Base-by-base conservation (phyloP, 2,888 invertebrate species). In the Exocentrus adspersus region DNA sequence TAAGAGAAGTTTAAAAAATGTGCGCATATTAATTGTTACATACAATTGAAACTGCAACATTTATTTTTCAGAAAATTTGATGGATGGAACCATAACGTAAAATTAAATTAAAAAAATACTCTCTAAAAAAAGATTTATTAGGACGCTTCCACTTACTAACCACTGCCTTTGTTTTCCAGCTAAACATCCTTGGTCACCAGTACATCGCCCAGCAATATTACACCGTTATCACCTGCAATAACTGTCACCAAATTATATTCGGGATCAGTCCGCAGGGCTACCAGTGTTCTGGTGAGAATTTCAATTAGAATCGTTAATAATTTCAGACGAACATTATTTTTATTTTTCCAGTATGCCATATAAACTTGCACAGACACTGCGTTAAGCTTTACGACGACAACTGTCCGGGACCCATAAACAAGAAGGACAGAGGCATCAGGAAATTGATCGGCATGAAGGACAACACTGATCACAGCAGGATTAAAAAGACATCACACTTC, bases 181-280 rank as follows among this genome's bases (percentile, higher is more conserved):
- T 92, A 83, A 89, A 90, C 73, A 88, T 92, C 52, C 91, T 92
- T 78, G 97, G 96, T 24, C 98, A 98, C 85, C 92, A 94, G 82
- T 91, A 97, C 79, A 89, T 91, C 76, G 90, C 93, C 75, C 91
- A 93, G 79, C 94, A 95, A 84, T 92, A 97, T 85, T 92, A 90
- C 79, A 91, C 92, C 71, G 93, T 95, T 78, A 94, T 93, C 70
- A 90, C 92, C 84, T 99, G 98, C 84, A 94, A 95, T 85, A 92
- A 93, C 84, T 98, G 98, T 85, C 92, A 93, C 79, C 87, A 90
- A 79, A 91, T 94, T 72, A 92, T 98, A 74, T 94, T 95, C 88
- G 98, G 98, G 52, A 92, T 98, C 64, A 96, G 97, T 77, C 95
- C 97, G 70, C 98, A 98, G 84, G 98, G 97, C 61, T 97, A 94